Base-by-base conservation (phyloP, 2,797 vertebrate genomes). In the Uromys caudimaculatus region DNA sequence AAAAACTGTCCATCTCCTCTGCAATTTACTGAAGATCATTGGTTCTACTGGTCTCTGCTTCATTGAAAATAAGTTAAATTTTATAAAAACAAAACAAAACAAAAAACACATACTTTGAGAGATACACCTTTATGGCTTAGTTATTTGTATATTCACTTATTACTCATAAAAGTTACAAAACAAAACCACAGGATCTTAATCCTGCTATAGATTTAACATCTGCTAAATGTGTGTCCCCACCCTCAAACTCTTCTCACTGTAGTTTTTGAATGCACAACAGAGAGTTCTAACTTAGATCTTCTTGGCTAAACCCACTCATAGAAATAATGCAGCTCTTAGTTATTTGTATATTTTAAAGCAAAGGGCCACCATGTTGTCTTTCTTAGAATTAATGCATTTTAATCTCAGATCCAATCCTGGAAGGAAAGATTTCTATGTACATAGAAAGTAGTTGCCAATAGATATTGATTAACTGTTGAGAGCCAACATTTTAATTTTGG, bases 51-150 rank as follows among this genome's bases (percentile, higher is more conserved):
- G 13, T 29, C 75, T 90, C 77, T 54, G 23, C 44, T 23, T 58
- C 35, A 64, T 47, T 94, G 21, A 92, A 89, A 94, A 79, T 83
- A 90, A 86, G 78, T 92, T 82, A 29, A 84, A 19, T 96, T 90
- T 79, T 21, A 90, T n/a, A n/a, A n/a, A 73, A 24, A 71, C 1
- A 11, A 23, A 41, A 24, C 2, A 1, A 38, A 71, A 71, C 35
- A 11, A n/a, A n/a, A n/a, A n/a, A n/a, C n/a, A n/a, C n/a, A n/a
- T n/a, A 35, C 16, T 38, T 4, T 54, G 12, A 67, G 27, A 90
- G 32, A 4, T 23, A 60, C 71, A 91, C 52, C 69, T 92, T 89
- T 47, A 92, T 38, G 14, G 21, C 50, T 79, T 35, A 91, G 4
- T 76, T 90, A 85, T 88, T 62, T 58, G 5, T 52, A 21, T 67